Conservation (phyloP, 2,113 vertebrate genomes). For the Xiphias gladius region DNA sequence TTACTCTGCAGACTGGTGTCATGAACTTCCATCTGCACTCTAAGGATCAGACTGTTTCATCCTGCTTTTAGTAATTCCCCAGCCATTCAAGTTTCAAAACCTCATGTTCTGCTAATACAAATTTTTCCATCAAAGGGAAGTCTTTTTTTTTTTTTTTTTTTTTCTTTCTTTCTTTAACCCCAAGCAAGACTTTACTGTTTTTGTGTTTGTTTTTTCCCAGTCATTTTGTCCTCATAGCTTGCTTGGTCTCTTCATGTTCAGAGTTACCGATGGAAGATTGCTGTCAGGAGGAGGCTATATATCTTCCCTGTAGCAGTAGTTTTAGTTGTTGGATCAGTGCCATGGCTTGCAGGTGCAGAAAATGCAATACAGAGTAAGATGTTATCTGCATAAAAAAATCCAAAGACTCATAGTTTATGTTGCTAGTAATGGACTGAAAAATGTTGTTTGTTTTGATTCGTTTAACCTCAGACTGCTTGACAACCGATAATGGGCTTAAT, state of each 20-base stretch:
- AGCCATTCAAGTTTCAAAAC: slow-evolving; percentile 18
- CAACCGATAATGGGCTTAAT: neutral
- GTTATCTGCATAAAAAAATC: slow-evolving; percentile 19
- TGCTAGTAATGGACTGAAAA: neutral
- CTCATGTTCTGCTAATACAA: neutral
- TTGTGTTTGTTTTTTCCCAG: neutral
- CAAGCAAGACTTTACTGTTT: neutral
- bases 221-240: neutral
- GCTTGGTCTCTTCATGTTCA: slow-evolving; percentile 25
- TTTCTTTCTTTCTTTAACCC: too few species aligned
- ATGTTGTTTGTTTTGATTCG: neutral
- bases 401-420: neutral
- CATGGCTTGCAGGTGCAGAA: slow-evolving; percentile 22
- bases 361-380: neutral
- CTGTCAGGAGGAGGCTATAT: slow-evolving; percentile 14
- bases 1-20: slow-evolving; percentile 37
- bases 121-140: neutral
- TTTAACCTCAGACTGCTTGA: neutral
- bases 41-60: neutral
- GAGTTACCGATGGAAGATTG: slow-evolving; percentile 32
- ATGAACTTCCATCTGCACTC: neutral
- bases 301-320: slow-evolving; percentile 36
- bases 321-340: slow-evolving; percentile 27
- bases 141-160: neutral
- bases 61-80: neutral